phyloP scores from a whole-genome alignment of 1,140 invertebrate genomes.

The Bombus confusus region DNA sequence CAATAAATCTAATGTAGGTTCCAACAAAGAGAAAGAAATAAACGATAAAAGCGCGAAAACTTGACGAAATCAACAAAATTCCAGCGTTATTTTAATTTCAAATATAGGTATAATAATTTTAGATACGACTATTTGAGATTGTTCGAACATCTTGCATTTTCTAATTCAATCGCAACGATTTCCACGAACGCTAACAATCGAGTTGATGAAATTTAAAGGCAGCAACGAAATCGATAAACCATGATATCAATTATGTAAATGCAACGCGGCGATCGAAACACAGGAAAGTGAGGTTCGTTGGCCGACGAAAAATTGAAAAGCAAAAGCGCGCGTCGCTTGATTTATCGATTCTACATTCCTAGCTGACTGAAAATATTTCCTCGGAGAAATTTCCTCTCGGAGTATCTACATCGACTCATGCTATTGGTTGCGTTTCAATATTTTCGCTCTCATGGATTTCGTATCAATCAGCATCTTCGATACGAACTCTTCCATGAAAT shows the following conservation, averaged over 20 bases:
- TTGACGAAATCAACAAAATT: background rate
- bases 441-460: background rate
- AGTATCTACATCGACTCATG: background rate
- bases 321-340: conserved; percentile 20
- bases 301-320: conserved; percentile 27
- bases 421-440: background rate
- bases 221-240: background rate
- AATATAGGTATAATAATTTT: background rate
- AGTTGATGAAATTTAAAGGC: background rate
- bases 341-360: conserved; percentile 18
- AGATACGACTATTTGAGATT: background rate
- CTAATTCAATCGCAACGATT: background rate
- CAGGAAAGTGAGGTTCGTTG: conserved; percentile 9
- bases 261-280: conserved; percentile 10
- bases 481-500: background rate
- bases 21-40: background rate
- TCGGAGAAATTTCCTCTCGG: conserved; percentile 18
- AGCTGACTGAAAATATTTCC: conserved; percentile 18
- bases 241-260: conserved; percentile 20
- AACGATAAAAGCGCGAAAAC: background rate
- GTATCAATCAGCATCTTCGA: background rate
- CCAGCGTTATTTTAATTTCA: background rate
- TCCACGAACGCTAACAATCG: background rate
- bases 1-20: too few species aligned
- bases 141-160: background rate